Percentiles rank a stretch among this genome's conserved stretches.
These are phyloP conservation scores for Lordiphosa mommai DNA, from an alignment of 1,140 invertebrate genomes.

Conservation along the genomic window DNA sequence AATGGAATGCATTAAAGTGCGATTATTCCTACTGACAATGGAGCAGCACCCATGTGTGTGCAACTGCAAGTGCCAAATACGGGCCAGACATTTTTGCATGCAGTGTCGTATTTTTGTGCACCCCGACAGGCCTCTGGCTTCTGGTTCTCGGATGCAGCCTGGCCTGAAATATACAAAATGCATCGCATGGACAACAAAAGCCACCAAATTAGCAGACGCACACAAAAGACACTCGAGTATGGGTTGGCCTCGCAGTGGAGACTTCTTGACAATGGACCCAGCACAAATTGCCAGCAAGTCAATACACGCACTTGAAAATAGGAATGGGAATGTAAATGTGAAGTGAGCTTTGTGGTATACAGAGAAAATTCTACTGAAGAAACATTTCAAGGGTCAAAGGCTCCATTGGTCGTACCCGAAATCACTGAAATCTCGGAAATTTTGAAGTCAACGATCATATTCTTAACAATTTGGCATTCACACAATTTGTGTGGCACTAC, in stretches of 20 bases:
- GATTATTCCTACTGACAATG: slow-evolving; percentile 37
- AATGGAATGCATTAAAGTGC: slow-evolving; percentile 53
- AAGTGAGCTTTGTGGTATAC: neutral
- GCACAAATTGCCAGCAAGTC: slow-evolving; percentile 50
- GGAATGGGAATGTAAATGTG: slow-evolving; percentile 3
- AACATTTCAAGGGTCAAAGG: slow-evolving; percentile 12
- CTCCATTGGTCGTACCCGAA: no score
- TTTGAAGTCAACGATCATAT: no score
- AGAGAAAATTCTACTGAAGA: neutral
- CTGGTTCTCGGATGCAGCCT: slow-evolving; percentile 5
- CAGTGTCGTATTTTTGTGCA: neutral
- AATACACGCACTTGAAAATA: slow-evolving; percentile 13
- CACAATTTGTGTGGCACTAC: no score
- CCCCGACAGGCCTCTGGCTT: no score
- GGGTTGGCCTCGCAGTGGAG: neutral
- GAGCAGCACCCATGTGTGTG: slow-evolving; percentile 12
- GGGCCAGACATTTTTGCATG: slow-evolving; percentile 14
- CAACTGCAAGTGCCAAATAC: slow-evolving; percentile 13
- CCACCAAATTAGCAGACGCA: slow-evolving; percentile 68
- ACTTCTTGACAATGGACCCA: slow-evolving; percentile 35
- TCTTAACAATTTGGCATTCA: no score
- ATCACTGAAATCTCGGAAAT: no score
- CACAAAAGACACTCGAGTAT: slow-evolving; percentile 34
- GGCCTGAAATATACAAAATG: slow-evolving; percentile 40
- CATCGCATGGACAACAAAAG: slow-evolving; percentile 52